Evolutionary conservation across 2,113 vertebrate species (phyloP).

Genomic region (Ceyx margarethae): DNA sequence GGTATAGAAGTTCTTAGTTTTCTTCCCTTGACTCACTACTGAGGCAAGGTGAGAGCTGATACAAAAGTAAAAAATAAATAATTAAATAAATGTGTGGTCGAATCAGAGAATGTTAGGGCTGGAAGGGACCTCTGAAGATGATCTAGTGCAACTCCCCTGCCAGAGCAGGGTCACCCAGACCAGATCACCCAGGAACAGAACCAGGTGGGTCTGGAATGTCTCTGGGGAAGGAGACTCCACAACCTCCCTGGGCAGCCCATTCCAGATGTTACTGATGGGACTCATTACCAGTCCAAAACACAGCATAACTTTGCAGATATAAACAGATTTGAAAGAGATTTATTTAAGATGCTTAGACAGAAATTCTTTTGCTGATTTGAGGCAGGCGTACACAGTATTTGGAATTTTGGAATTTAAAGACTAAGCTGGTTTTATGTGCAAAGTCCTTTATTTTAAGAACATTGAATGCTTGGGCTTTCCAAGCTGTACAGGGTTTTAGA

Average conservation of each 20-base stretch:
- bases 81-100: too few relatives aligned
- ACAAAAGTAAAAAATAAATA: too few relatives aligned
- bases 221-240: too few relatives aligned
- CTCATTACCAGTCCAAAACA: neutral
- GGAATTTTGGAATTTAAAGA: neutral
- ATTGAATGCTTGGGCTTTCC: neutral
- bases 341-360: slow-evolving; percentile 20
- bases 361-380: slow-evolving; percentile 59
- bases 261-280: neutral
- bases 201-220: too few relatives aligned
- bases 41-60: neutral
- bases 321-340: neutral
- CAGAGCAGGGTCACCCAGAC: too few relatives aligned
- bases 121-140: too few relatives aligned
- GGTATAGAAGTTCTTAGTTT: neutral
- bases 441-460: neutral
- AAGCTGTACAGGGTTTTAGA: neutral
- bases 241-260: too few relatives aligned
- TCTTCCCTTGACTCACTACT: neutral
- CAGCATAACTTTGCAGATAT: neutral
- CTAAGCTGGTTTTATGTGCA: neutral
- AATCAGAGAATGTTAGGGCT: too few relatives aligned
- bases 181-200: too few relatives aligned
- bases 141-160: too few relatives aligned
- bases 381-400: neutral